Conservation (phyloP, 2,888 invertebrate species). For the Cantharis rufa region DNA sequence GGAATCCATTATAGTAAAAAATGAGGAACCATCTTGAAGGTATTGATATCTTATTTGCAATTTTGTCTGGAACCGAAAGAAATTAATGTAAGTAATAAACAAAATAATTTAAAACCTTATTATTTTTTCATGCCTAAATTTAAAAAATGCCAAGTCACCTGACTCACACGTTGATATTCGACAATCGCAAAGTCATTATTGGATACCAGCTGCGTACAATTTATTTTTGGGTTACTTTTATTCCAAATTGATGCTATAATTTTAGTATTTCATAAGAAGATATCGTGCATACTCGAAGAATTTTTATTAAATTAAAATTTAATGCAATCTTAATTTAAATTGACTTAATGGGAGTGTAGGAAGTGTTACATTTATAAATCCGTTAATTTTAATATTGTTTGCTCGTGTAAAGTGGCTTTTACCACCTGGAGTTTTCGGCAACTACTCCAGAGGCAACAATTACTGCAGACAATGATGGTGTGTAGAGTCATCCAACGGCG, state of each 20-base stretch:
- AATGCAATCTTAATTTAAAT: neutral
- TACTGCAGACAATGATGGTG: slow-evolving; percentile 53
- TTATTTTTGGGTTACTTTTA: neutral
- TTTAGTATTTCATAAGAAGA: neutral
- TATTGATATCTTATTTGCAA: neutral
- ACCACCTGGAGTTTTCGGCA: slow-evolving; percentile 53
- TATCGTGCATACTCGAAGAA: neutral
- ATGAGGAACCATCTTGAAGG: neutral
- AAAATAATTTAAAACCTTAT: neutral
- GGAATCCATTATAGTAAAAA: neutral
- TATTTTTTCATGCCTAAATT: slow-evolving; percentile 25
- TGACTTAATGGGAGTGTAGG: neutral
- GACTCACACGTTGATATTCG: slow-evolving; percentile 52
- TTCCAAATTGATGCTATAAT: neutral
- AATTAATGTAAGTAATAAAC: neutral
- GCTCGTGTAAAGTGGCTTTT: slow-evolving; percentile 49
- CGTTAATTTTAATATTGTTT: slow-evolving; percentile 6
- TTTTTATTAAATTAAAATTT: neutral
- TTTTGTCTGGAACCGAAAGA: neutral
- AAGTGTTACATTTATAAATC: neutral
- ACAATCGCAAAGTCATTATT: slow-evolving; percentile 48
- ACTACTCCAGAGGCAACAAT: slow-evolving; percentile 57
- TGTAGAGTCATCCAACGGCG: slow-evolving; percentile 53
- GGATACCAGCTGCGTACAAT: slow-evolving; percentile 40
- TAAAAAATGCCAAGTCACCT: slow-evolving; percentile 46